These are phyloP conservation scores for Allacma fusca DNA, from an alignment of 2,888 invertebrate genomes.

Conservation along the genomic window DNA sequence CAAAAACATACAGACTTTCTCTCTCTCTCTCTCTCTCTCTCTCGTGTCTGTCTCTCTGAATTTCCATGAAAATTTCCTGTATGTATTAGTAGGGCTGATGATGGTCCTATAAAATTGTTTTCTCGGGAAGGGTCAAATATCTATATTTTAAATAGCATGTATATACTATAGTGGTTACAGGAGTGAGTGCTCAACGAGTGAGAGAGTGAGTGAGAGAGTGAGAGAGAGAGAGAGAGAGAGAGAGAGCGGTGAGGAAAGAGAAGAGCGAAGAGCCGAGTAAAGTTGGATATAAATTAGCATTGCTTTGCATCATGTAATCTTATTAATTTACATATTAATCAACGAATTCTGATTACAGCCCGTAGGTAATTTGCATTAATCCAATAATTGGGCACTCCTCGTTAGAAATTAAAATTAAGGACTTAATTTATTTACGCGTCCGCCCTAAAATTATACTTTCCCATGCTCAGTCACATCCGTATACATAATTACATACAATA, in stretches of 20 bases:
- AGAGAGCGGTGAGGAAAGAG: background rate
- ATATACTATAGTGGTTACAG: too few species aligned
- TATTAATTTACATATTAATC: slow-evolving; percentile 62
- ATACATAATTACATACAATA: background rate
- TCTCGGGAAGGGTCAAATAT: too few species aligned
- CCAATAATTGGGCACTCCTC: slow-evolving; percentile 62
- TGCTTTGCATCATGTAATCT: slow-evolving; percentile 62
- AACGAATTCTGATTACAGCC: slow-evolving; percentile 62
- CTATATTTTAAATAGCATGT: too few species aligned
- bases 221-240: slow-evolving; percentile 15
- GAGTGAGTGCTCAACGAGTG: too few species aligned
- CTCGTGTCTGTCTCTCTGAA: too few species aligned
- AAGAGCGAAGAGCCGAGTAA: slow-evolving; percentile 44
- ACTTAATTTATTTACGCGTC: slow-evolving; percentile 62
- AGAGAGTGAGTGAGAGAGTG: background rate
- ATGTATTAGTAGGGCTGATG: too few species aligned
- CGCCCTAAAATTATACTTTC: slow-evolving; percentile 59
- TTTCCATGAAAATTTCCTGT: too few species aligned
- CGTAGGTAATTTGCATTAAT: slow-evolving; percentile 62
- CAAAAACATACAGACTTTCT: too few species aligned
- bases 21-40: too few species aligned
- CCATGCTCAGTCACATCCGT: background rate
- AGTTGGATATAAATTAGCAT: slow-evolving; percentile 62
- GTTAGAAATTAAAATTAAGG: slow-evolving; percentile 62
- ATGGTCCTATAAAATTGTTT: too few species aligned